Conservation (phyloP, 2,888 invertebrate species). For the Lottia gigantea region DNA sequence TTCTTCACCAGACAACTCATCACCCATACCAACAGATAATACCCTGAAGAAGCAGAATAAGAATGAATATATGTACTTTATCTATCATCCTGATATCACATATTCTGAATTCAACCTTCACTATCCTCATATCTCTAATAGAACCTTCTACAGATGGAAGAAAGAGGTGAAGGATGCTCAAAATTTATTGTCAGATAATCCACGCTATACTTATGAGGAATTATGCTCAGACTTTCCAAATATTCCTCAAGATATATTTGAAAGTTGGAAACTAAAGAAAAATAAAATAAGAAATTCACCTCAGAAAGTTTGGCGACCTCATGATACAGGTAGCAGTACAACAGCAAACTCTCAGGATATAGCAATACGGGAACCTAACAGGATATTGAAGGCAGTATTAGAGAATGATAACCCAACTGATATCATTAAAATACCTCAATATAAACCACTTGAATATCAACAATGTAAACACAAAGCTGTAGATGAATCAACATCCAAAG, state of each 20-base stretch:
- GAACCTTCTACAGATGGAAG: conserved; percentile 23
- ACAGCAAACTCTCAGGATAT: no score
- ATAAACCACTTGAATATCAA: neutral
- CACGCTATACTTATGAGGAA: conserved; percentile 15
- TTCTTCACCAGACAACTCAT: neutral
- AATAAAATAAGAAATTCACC: conserved; percentile 12
- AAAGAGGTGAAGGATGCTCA: conserved; percentile 17
- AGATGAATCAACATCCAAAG: neutral
- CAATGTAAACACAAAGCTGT: neutral
- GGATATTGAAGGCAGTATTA: conserved; percentile 9
- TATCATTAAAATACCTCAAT: conserved; percentile 1
- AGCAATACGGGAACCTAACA: neutral
- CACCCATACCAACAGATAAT: neutral
- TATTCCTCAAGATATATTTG: conserved; percentile 26
- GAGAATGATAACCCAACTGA: neutral
- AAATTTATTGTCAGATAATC: conserved; percentile 15
- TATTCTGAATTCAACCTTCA: conserved; percentile 16
- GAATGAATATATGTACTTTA: conserved; percentile 20
- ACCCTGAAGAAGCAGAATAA: neutral
- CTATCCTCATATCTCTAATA: conserved; percentile 21
- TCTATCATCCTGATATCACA: conserved; percentile 20
- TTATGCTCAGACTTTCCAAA: conserved; percentile 24
- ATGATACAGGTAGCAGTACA: neutral
- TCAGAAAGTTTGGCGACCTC: conserved; percentile 2
- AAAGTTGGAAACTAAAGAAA: conserved; percentile 23